Percentiles rank a stretch among this genome's conserved stretches.
These are phyloP conservation scores for Cyprinodon tularosa DNA, from an alignment of 2,113 vertebrate species.

Conservation along the genomic window DNA sequence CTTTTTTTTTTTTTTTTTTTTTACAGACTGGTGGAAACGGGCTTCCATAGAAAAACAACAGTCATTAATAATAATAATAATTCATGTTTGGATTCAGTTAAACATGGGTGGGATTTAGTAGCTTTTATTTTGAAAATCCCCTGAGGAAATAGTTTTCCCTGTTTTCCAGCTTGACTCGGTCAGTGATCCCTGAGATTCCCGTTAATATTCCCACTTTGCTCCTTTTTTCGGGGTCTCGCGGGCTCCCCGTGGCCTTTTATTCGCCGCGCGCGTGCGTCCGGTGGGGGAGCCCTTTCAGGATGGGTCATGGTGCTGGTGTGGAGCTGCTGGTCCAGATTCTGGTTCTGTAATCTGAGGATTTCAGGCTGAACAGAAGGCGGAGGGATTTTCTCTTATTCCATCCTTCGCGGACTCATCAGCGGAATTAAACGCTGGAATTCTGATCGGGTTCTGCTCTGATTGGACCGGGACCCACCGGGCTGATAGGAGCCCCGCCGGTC, in stretches of 20 bases:
- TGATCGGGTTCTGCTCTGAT: background rate
- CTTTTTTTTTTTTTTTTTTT: too few species aligned
- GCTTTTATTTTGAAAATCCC: conserved; percentile 35
- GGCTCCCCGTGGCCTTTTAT: background rate
- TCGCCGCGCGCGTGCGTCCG: background rate
- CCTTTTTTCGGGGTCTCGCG: background rate
- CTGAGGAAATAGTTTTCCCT: conserved; percentile 4
- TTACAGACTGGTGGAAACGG: too few species aligned
- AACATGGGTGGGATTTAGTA: background rate
- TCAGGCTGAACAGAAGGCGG: conserved; percentile 18
- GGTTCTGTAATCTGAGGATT: conserved; percentile 52
- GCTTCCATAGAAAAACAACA: too few species aligned
- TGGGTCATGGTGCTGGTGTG: background rate
- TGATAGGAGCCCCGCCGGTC: background rate
- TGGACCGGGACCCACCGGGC: background rate
- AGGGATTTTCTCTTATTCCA: conserved; percentile 31
- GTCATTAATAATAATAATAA: too few species aligned
- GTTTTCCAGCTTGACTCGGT: background rate
- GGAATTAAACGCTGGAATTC: background rate
- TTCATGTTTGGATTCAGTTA: background rate
- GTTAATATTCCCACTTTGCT: conserved; percentile 24
- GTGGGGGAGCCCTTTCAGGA: conserved; percentile 4
- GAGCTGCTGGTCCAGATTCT: background rate
- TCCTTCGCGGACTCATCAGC: background rate
- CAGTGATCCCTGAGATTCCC: conserved; percentile 25